Base-by-base conservation (phyloP, 1,140 invertebrate genomes). In the Platyscapa corneri region DNA sequence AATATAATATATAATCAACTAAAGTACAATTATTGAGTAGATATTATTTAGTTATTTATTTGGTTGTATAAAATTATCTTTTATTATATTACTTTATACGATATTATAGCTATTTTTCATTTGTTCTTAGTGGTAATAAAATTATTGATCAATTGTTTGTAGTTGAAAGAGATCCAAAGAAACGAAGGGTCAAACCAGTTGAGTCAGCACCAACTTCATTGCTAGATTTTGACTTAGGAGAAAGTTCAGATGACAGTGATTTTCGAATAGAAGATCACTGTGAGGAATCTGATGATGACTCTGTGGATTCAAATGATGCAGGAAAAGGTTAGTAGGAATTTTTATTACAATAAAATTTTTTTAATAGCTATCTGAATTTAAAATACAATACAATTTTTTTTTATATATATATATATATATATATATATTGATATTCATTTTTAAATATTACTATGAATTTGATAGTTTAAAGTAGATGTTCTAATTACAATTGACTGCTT, bases 171-270 rank as follows among this genome's bases (percentile, higher is more conserved):
- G 97, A 97, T 92, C 96, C 96, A 0, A 97, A 96, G 56, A 98
- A 98, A 91, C 93, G 97, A 80, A 95, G 96, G 90, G 97, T 98
- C 1, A 98, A 98, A 90, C 96, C 96, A 72, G 96, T 97, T 7
- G 97, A 97, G 89, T 90, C 92, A 82, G 94, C 94, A 84, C 94
- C 93, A 78, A 94, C 96, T 84, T 96, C 96, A 56, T 94, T 98
- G 39, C 91, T 97, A 39, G 96, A 97, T 92, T 97, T 98, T 92
- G 97, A 98, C 93, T 93, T 97, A 81, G 97, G 96, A 60, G 98
- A 98, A 91, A 98, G 97, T 93, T 98, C 98, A 16, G 97, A 98
- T 92, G 98, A 99, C 91, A 98, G 97, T 88, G 98, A 99, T 93
- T 99, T 98, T 93, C 95, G 97, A 82, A 97, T 98, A 85, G 97